Percentiles rank a stretch among this genome's conserved stretches.
Evolutionary conservation across 1,140 invertebrate genomes (phyloP).

Genomic region (Coelopa frigida): DNA sequence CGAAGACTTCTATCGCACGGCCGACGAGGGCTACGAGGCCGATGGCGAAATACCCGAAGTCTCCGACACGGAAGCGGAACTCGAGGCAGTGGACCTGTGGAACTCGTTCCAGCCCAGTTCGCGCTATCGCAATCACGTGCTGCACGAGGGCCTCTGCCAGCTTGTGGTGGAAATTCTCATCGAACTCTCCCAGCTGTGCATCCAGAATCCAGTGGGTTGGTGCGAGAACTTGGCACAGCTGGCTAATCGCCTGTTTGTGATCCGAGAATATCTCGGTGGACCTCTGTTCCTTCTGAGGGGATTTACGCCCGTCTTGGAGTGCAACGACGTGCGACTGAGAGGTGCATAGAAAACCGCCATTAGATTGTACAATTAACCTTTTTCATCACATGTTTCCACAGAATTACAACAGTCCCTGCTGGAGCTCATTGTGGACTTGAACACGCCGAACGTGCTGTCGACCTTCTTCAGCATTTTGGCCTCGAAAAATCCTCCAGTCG

Average conservation of each 20-base stretch:
- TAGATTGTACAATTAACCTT: not conserved
- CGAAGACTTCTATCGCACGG: constrained; percentile 34
- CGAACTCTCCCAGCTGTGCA: constrained; percentile 31
- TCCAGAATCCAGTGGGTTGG: constrained; percentile 35
- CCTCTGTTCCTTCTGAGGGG: constrained; percentile 34
- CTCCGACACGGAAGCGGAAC: constrained; percentile 30
- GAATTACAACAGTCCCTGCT: constrained; percentile 39
- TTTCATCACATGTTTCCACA: constrained; percentile 7
- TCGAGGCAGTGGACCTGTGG: constrained; percentile 23
- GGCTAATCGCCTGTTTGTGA: constrained; percentile 34
- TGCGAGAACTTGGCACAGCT: constrained; percentile 35
- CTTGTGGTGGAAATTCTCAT: constrained; percentile 40
- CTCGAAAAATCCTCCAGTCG: constrained; percentile 34
- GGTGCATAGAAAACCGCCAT: constrained; percentile 15
- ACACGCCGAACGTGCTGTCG: constrained; percentile 34
- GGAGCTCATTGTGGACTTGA: constrained; percentile 34
- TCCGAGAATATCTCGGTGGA: constrained; percentile 36
- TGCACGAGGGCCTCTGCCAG: constrained; percentile 37
- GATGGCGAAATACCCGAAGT: constrained; percentile 38
- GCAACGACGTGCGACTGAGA: constrained; percentile 29
- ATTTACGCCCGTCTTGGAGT: constrained; percentile 29
- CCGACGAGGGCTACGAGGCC: constrained; percentile 42
- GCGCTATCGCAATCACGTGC: constrained; percentile 31
- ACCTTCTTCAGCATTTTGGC: constrained; percentile 32
- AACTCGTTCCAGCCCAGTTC: constrained; percentile 36